Percentiles rank a stretch among this genome's conserved stretches.
phyloP scores from a whole-genome alignment of 2,113 vertebrate genomes.

The Vireo altiloquus region DNA sequence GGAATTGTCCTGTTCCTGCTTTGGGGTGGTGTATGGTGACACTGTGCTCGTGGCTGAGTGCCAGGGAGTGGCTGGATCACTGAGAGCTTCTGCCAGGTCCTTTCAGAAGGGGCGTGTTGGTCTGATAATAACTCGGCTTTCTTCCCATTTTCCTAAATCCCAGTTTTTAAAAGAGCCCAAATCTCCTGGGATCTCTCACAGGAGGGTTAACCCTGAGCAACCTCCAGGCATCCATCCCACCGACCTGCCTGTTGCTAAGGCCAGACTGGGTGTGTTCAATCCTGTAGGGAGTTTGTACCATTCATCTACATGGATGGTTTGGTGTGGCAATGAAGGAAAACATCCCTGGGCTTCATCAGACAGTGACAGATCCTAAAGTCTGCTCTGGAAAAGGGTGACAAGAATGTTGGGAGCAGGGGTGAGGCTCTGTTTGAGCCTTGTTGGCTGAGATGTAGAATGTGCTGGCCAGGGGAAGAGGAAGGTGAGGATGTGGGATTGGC shows the following conservation, averaged over 20 bases:
- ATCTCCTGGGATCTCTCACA: neutral
- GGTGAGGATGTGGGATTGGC: neutral
- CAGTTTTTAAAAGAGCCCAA: neutral
- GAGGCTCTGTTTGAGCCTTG: neutral
- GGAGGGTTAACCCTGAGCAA: neutral
- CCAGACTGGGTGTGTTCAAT: neutral
- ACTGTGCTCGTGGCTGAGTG: neutral
- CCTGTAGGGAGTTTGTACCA: rapidly evolving
- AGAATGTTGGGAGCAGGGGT: neutral
- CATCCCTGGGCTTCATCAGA: neutral
- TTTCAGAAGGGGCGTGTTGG: rapidly evolving
- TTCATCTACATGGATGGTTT: neutral
- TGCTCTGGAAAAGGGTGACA: neutral
- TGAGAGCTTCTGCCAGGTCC: neutral
- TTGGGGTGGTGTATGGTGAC: neutral
- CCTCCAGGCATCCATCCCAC: neutral
- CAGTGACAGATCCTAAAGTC: neutral
- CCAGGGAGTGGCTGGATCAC: neutral
- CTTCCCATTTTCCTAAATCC: neutral
- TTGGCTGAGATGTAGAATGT: neutral
- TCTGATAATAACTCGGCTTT: neutral
- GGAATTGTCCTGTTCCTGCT: neutral
- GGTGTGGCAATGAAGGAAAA: neutral
- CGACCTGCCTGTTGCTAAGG: neutral
- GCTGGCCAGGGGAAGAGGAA: neutral